Percentiles rank a stretch among this genome's conserved stretches.
These are phyloP conservation scores for Lordiphosa fenestrarum DNA, from an alignment of 2,888 invertebrate species.

Conservation along the genomic window DNA sequence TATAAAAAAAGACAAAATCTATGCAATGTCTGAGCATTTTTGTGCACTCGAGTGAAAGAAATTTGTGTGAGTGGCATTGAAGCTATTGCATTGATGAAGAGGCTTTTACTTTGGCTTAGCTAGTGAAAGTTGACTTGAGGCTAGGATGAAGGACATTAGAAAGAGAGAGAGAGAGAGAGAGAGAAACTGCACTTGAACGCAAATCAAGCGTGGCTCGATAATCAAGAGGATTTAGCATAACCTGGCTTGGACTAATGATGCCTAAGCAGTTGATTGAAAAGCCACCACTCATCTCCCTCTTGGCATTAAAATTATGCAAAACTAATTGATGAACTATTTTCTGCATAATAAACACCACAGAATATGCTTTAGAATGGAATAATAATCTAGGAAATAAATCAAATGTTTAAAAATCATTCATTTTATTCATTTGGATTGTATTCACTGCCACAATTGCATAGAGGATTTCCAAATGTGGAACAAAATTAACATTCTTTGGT, in stretches of 20 bases:
- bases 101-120: slow-evolving; percentile 21
- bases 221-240: slow-evolving; percentile 19
- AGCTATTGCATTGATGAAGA: slow-evolving; percentile 24
- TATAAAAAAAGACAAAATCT: slow-evolving; percentile 3
- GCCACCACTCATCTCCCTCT: slow-evolving; percentile 2
- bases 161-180: not conserved
- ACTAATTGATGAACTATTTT: slow-evolving; percentile 1
- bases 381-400: too few relatives aligned
- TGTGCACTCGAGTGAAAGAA: slow-evolving; percentile 8
- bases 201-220: slow-evolving; percentile 31
- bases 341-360: not conserved
- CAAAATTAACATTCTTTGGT: too few relatives aligned
- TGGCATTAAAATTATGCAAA: slow-evolving; percentile 2
- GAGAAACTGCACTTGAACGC: slow-evolving; percentile 9
- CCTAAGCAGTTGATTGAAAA: not conserved
- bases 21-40: slow-evolving; percentile 1
- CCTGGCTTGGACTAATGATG: slow-evolving; percentile 3
- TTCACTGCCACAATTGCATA: too few relatives aligned
- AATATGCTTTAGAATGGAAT: too few relatives aligned
- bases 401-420: not conserved
- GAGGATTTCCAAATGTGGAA: too few relatives aligned
- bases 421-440: too few relatives aligned
- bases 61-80: slow-evolving; percentile 40
- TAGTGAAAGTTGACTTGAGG: slow-evolving; percentile 52
- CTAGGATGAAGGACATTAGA: slow-evolving; percentile 3